phyloP scores from a whole-genome alignment of 2,797 vertebrate genomes.

The Taenioides sp. region DNA sequence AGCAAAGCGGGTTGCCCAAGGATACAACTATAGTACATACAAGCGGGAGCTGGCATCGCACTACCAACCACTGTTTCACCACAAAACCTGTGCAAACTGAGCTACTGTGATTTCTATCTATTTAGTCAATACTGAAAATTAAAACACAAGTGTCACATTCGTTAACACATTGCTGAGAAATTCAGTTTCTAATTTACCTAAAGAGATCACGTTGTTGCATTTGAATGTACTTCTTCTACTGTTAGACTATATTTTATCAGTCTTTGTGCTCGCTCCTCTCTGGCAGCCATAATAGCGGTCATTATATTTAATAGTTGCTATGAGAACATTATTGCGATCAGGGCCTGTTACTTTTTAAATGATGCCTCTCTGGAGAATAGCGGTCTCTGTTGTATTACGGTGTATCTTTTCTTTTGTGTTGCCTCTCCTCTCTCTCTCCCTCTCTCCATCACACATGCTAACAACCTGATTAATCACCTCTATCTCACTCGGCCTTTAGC shows the following conservation, averaged over 20 bases:
- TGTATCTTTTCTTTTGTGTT: slow-evolving; percentile 44
- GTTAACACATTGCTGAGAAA: neutral
- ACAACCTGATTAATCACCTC: slow-evolving; percentile 72
- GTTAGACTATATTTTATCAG: slow-evolving; percentile 49
- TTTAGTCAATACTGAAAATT: neutral
- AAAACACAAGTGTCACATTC: neutral
- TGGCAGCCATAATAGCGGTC: slow-evolving; percentile 67
- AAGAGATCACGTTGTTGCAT: slow-evolving; percentile 16
- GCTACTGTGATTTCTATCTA: neutral
- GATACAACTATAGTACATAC: too few relatives aligned
- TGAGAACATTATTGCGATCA: slow-evolving; percentile 73
- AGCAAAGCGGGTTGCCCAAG: too few relatives aligned
- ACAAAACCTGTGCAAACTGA: too few relatives aligned
- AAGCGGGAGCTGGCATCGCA: too few relatives aligned
- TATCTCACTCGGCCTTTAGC: slow-evolving; percentile 54
- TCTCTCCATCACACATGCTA: slow-evolving; percentile 69
- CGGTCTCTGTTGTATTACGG: slow-evolving; percentile 60
- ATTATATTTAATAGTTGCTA: slow-evolving; percentile 73
- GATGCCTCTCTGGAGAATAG: slow-evolving; percentile 58
- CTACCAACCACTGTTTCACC: too few relatives aligned
- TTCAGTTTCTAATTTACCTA: slow-evolving; percentile 2
- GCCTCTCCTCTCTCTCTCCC: slow-evolving; percentile 45
- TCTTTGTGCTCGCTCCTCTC: slow-evolving; percentile 42
- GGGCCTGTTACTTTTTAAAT: slow-evolving; percentile 63
- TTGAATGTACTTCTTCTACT: slow-evolving; percentile 12